A percentile compares a stretch with the other conserved stretches of the same genome.
Conservation (phyloP, 30 jellyfish, hydroid and myxozoan species). For the Cassiopea andromeda region DNA sequence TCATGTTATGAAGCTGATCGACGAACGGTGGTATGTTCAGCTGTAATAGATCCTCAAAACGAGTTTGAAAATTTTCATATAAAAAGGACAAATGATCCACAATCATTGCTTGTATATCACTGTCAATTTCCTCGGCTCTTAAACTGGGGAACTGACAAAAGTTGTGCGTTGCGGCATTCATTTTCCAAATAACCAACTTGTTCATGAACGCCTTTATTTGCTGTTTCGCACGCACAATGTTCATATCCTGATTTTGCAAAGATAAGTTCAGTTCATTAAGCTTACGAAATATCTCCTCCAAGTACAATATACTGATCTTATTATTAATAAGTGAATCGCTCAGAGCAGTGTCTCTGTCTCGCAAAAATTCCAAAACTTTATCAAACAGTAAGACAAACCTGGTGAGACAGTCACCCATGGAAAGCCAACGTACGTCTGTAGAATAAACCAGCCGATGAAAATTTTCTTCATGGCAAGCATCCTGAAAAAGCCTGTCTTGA, state of each 20-base stretch:
- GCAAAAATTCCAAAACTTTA: not conserved
- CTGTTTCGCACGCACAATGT: not conserved
- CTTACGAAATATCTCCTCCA: not conserved
- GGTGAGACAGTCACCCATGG: not conserved
- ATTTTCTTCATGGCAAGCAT: not conserved
- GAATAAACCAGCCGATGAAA: not conserved
- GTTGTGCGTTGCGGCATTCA: not conserved
- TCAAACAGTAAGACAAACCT: not conserved
- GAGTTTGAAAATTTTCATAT: not conserved
- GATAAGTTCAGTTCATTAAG: not conserved
- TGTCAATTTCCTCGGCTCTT: not conserved
- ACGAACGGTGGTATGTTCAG: not conserved
- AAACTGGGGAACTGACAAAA: not conserved
- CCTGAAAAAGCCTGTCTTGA: not conserved
- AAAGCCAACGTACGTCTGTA: not conserved
- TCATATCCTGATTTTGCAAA: not conserved
- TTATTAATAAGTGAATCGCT: not conserved
- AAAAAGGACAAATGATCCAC: not conserved
- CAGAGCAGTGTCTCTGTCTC: not conserved
- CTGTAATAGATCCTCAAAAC: not conserved
- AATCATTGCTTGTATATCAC: not conserved
- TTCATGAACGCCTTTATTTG: not conserved
- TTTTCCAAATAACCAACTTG: not conserved
- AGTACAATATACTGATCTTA: not conserved
- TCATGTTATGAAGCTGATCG: not conserved